Percentiles rank a stretch among this genome's conserved stretches.
These are phyloP conservation scores for Orthonychiurus folsomi DNA, from an alignment of 2,888 invertebrate species.

Conservation along the genomic window DNA sequence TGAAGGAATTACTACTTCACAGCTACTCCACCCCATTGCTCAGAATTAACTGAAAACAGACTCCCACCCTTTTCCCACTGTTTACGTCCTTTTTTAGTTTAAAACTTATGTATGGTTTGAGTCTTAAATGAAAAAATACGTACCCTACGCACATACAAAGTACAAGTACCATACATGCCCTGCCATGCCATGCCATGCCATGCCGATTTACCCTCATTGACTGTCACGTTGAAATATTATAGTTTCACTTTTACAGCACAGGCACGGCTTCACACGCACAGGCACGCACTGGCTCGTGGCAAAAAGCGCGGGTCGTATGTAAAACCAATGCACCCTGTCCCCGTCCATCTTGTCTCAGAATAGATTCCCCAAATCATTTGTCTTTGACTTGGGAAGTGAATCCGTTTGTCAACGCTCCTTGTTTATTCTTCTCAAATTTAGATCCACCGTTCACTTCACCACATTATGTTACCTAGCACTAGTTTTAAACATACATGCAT, in stretches of 20 bases:
- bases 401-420: constrained; percentile 28
- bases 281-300: no score
- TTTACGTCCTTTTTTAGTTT: not conserved
- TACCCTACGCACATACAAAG: no score
- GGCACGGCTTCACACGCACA: not conserved
- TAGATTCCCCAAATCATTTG: constrained; percentile 27
- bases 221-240: not conserved
- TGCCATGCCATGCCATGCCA: no score
- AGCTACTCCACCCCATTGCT: not conserved
- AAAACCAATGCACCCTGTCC: not conserved
- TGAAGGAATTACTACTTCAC: not conserved
- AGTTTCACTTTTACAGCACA: not conserved
- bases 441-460: not conserved
- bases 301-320: no score
- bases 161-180: no score
- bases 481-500: no score
- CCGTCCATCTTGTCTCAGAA: constrained; percentile 3
- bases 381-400: constrained; percentile 22
- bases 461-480: not conserved
- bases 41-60: not conserved
- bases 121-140: not conserved
- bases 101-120: not conserved
- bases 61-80: not conserved
- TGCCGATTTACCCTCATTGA: not conserved
- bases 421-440: constrained; percentile 18